Evolutionary conservation across 1,140 invertebrate species (phyloP).

Genomic region (Spodoptera litura): DNA sequence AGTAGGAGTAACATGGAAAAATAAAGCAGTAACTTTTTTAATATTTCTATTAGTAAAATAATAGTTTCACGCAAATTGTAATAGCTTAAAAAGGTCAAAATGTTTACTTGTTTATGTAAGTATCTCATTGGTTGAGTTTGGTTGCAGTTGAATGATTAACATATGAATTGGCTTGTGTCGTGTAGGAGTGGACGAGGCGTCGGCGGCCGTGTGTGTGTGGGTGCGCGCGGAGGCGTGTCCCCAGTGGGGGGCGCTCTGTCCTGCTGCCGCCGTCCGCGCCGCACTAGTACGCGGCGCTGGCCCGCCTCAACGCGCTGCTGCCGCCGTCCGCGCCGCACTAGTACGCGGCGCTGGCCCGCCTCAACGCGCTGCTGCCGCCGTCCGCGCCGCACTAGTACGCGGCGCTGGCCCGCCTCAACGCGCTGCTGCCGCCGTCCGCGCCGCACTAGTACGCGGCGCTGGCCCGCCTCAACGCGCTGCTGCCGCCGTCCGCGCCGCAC

Average conservation of each 20-base stretch:
- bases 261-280: constrained; percentile 69
- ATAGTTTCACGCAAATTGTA: too few relatives aligned
- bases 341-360: constrained; percentile 51
- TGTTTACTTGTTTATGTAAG: too few relatives aligned
- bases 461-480: constrained; percentile 46
- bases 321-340: too few relatives aligned
- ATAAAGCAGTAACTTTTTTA: too few relatives aligned
- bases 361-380: constrained; percentile 42
- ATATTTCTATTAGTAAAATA: too few relatives aligned
- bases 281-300: constrained; percentile 54
- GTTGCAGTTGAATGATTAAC: too few relatives aligned
- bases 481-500: too few relatives aligned
- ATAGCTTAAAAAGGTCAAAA: too few relatives aligned
- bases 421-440: constrained; percentile 63
- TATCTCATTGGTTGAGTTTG: too few relatives aligned
- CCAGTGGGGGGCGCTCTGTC: constrained; percentile 87
- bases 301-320: constrained; percentile 48
- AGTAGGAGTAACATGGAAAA: too few relatives aligned
- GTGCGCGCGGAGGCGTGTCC: constrained; percentile 88
- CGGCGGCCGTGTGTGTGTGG: constrained; percentile 91
- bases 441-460: constrained; percentile 54
- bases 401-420: too few relatives aligned
- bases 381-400: background rate
- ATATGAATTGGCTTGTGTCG: background rate
- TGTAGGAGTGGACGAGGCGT: constrained; percentile 87